Percentiles rank a stretch among this genome's conserved stretches.
phyloP scores from a whole-genome alignment of 92 coral and sea anemone genomes.

The Heteractis magnifica region DNA sequence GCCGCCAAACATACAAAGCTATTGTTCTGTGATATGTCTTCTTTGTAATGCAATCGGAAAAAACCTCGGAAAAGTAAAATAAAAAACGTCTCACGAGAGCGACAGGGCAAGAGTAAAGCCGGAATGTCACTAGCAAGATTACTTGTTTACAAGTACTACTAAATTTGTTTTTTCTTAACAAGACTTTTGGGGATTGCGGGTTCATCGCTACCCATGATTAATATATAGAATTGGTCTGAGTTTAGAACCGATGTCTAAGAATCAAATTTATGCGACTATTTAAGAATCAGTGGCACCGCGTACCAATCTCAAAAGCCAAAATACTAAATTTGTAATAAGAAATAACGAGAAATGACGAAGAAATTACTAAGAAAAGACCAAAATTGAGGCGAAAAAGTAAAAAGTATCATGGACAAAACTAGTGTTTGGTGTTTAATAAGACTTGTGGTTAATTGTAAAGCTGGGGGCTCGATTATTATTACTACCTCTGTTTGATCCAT shows the following conservation, averaged over 20 bases:
- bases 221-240: neutral
- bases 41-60: neutral
- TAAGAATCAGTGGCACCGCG: neutral
- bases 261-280: neutral
- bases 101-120: neutral
- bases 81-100: neutral
- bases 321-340: no score
- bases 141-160: neutral
- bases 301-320: neutral
- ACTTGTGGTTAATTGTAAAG: neutral
- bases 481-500: slow-evolving; percentile 4
- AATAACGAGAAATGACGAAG: neutral
- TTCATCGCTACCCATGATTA: neutral
- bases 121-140: neutral
- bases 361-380: neutral
- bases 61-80: neutral
- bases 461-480: neutral
- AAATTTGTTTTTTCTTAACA: neutral
- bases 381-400: neutral
- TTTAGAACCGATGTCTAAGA: neutral
- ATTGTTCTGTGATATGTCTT: no score
- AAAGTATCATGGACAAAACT: neutral
- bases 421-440: neutral
- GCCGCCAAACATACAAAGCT: no score
- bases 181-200: neutral